A percentile compares a stretch with the other conserved stretches of the same genome.
Evolutionary conservation across 37 sponge, comb jelly and placozoan species (phyloP).

Genomic region (Bolinopsis microptera): DNA sequence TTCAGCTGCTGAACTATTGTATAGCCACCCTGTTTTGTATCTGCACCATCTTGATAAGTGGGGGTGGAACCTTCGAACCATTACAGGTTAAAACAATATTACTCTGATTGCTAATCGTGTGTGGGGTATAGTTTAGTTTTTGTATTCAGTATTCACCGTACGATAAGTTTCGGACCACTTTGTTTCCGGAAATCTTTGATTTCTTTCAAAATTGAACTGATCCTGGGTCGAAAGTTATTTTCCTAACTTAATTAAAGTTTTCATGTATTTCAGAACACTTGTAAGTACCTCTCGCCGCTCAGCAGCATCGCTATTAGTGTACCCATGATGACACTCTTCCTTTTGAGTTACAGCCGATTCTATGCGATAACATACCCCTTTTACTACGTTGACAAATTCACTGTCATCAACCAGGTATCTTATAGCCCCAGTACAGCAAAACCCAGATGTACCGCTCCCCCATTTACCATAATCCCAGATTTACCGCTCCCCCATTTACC

Average conservation of each 20-base stretch:
- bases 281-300: conserved; percentile 14
- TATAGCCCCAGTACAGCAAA: too few relatives aligned
- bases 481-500: too few relatives aligned
- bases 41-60: background rate
- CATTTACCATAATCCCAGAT: too few relatives aligned
- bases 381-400: conserved; percentile 53
- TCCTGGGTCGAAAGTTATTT: too few relatives aligned
- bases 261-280: background rate
- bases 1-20: conserved; percentile 53
- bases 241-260: background rate
- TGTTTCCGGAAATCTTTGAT: background rate
- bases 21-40: conserved; percentile 40
- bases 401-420: conserved; percentile 44
- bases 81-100: background rate
- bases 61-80: background rate
- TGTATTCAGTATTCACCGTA: too few relatives aligned
- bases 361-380: conserved; percentile 59
- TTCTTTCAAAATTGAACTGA: background rate
- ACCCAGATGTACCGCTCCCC: too few relatives aligned
- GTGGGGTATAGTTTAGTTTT: too few relatives aligned
- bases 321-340: conserved; percentile 49
- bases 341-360: conserved; percentile 62
- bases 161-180: too few relatives aligned
- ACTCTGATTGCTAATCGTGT: too few relatives aligned
- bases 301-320: conserved; percentile 35